These are phyloP conservation scores for Poicephalus meyeri DNA, from an alignment of 2,113 vertebrate species.

Conservation along the genomic window DNA sequence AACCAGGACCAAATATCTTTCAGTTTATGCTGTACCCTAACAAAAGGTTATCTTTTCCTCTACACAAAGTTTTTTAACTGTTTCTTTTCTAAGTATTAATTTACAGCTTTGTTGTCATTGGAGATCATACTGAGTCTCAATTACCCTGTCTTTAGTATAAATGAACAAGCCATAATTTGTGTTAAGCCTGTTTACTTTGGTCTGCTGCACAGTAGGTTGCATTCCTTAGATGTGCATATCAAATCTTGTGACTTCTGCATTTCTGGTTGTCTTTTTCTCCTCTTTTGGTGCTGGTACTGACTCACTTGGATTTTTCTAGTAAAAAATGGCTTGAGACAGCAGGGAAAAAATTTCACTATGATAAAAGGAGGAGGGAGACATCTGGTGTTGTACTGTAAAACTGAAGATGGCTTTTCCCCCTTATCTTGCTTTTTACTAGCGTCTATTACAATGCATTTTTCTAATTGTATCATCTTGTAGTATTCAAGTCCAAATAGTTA, in stretches of 20 bases:
- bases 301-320: not conserved
- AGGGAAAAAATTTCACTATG: not conserved
- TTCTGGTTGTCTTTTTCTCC: not conserved
- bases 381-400: slow-evolving; percentile 48
- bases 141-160: not conserved
- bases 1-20: not conserved
- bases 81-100: not conserved
- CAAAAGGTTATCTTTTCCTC: not conserved
- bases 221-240: not conserved
- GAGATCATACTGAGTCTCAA: not conserved
- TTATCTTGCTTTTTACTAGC: not conserved
- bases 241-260: not conserved
- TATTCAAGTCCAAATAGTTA: not conserved
- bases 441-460: not conserved
- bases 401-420: not conserved
- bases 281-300: not conserved
- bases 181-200: not conserved
- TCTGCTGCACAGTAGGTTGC: not conserved
- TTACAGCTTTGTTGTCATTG: not conserved
- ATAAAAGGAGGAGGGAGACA: slow-evolving; percentile 55
- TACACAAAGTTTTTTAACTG: not conserved
- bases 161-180: not conserved
- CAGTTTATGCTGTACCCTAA: not conserved
- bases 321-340: not conserved
- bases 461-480: not conserved